Base-by-base conservation (phyloP, 1,140 invertebrate species). In the Zaprionus ornatus region DNA sequence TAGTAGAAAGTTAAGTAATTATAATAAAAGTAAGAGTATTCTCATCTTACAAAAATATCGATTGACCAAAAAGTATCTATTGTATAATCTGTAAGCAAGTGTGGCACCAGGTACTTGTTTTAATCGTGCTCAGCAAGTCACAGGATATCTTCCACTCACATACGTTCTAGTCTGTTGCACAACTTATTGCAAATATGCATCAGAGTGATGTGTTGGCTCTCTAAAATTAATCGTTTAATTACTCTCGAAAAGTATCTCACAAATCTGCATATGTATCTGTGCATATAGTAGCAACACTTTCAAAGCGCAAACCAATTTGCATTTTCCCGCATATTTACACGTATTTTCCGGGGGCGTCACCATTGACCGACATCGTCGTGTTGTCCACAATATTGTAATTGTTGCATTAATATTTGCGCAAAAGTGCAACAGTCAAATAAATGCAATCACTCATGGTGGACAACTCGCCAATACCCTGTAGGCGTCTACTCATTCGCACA, bases 311-410 rank as follows among this genome's bases (percentile, higher is more conserved):
- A 45, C 29, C 57, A 69, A 65, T 65, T 79, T 70, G 48, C 66
- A 56, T 56, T 64, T 76, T 54, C 21, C 45, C 59, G 42, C 71
- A 66, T 70, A 55, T 70, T 67, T 70, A 42, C 54, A 74, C 66
- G 45, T 54, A 42, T 25, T 42, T 74, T 42, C 67, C 60, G 63
- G 48, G 61, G 50, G 50, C 21, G 61, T 23, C 35, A 45, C 9
- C 52, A 72, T 40, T 15, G 37, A 15, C 35, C 13, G 35, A 37
- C 35, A 37, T 37, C 13, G 35, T 37, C 13, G 64, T 65, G 72
- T 45, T 45, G 76, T 66, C 62, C 67, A 79, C 3, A 65, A 48
- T 40, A 40, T 29, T 60, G 27, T 52, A 71, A 71, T 75, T 50
- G 27, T 17, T 68, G 12, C 45, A 52, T 15, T 37, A 52, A 60